phyloP scores from a whole-genome alignment of 2,113 vertebrate species.

The Notechis scutatus region DNA sequence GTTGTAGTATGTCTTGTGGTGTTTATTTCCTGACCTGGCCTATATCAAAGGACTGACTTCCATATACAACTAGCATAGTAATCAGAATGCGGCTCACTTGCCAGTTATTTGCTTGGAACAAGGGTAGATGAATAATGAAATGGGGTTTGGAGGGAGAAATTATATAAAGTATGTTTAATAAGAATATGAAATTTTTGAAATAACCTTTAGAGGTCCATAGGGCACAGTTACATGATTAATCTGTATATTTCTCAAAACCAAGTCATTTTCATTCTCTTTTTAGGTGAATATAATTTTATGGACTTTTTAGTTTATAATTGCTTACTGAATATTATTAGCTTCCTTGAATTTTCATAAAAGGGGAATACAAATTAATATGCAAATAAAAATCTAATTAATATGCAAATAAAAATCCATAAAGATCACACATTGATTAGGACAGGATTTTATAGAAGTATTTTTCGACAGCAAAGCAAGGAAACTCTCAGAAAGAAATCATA shows the following conservation, averaged over 20 bases:
- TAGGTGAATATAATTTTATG: not conserved
- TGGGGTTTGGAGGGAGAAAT: not conserved
- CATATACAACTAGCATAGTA: not conserved
- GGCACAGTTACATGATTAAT: not conserved
- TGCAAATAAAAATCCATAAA: not conserved
- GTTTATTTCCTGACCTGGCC: not conserved
- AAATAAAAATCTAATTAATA: not conserved
- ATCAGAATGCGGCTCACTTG: not conserved
- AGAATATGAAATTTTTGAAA: not conserved
- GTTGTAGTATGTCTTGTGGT: not conserved
- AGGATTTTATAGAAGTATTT: too few relatives aligned
- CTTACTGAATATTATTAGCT: not conserved
- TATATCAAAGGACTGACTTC: not conserved
- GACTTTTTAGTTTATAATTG: not conserved
- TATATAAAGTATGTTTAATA: not conserved
- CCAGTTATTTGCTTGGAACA: not conserved
- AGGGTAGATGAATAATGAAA: not conserved
- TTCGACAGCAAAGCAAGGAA: not conserved
- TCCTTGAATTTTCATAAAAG: not conserved
- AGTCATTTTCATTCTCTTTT: not conserved
- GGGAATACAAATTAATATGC: not conserved
- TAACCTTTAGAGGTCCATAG: slow-evolving; percentile 41
- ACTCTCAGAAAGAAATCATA: not conserved
- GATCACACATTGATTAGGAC: not conserved
- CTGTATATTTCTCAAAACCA: not conserved